Conservation (phyloP, 2,113 vertebrate genomes). For the Elaphurus davidianus region DNA sequence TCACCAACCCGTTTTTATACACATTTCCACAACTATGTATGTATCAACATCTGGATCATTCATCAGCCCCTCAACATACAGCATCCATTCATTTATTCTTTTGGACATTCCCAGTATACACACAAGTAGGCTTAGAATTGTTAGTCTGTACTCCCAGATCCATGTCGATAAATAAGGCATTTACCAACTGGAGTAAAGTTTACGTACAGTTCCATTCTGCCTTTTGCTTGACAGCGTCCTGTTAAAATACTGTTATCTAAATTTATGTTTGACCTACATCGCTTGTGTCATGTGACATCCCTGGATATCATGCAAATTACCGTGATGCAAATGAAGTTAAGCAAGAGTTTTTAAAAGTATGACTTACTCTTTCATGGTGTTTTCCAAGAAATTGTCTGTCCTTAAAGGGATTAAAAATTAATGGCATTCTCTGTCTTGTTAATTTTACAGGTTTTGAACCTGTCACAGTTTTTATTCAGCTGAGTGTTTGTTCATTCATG, state of each 20-base stretch:
- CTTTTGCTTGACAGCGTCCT: background rate
- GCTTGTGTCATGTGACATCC: background rate
- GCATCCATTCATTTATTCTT: background rate
- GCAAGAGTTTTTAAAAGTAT: background rate
- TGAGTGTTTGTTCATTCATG: background rate
- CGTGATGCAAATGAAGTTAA: background rate
- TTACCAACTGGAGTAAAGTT: background rate
- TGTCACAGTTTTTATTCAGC: background rate
- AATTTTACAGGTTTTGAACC: background rate
- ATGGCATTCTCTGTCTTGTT: background rate
- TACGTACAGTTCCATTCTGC: background rate
- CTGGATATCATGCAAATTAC: background rate
- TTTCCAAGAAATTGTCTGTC: background rate
- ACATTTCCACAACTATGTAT: background rate
- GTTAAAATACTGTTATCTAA: background rate
- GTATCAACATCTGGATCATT: background rate
- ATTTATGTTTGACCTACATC: background rate
- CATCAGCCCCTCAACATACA: background rate
- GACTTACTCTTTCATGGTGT: background rate
- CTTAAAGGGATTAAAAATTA: conserved; percentile 24
- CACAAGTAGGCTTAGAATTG: background rate
- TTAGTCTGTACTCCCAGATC: background rate
- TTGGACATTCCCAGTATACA: background rate
- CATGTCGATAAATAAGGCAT: background rate
- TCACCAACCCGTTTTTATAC: background rate